A percentile compares a stretch with the other conserved stretches of the same genome.
These are phyloP conservation scores for Macrocentrus cingulum DNA, from an alignment of 1,140 invertebrate genomes.

Conservation along the genomic window DNA sequence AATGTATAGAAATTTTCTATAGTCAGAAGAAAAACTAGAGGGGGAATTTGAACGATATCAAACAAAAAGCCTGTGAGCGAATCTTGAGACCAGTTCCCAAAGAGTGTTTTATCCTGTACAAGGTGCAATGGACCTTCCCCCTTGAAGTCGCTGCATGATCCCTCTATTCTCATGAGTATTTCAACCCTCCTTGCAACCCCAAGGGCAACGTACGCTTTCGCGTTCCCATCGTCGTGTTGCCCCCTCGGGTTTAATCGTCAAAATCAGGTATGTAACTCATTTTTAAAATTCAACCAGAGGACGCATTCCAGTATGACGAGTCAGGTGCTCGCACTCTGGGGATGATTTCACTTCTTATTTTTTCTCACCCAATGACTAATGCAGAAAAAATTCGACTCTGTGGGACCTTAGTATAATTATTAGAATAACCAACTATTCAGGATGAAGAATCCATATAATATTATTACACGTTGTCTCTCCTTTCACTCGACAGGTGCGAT, in stretches of 20 bases:
- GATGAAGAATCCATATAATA: too few relatives aligned
- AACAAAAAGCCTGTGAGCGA: constrained; percentile 52
- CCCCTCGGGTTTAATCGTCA: too few relatives aligned
- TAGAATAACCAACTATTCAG: too few relatives aligned
- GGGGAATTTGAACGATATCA: background rate
- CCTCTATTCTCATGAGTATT: constrained; percentile 37
- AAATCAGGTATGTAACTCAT: too few relatives aligned
- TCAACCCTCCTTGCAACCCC: constrained; percentile 1
- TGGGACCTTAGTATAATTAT: too few relatives aligned
- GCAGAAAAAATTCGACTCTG: too few relatives aligned
- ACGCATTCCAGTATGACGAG: too few relatives aligned
- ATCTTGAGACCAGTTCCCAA: constrained; percentile 57
- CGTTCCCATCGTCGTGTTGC: too few relatives aligned
- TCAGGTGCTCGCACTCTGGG: too few relatives aligned
- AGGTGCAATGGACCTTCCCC: constrained; percentile 30
- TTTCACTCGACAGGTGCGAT: constrained; percentile 27
- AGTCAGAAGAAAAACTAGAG: background rate
- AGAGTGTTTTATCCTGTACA: constrained; percentile 49
- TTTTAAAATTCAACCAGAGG: too few relatives aligned
- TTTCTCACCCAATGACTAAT: background rate
- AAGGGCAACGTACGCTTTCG: background rate
- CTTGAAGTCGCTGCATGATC: constrained; percentile 40
- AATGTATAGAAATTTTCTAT: too few relatives aligned
- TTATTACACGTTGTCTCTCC: constrained; percentile 13
- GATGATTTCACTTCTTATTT: too few relatives aligned